Conservation (phyloP, 2,888 invertebrate species). For the Sacculina carcini region DNA sequence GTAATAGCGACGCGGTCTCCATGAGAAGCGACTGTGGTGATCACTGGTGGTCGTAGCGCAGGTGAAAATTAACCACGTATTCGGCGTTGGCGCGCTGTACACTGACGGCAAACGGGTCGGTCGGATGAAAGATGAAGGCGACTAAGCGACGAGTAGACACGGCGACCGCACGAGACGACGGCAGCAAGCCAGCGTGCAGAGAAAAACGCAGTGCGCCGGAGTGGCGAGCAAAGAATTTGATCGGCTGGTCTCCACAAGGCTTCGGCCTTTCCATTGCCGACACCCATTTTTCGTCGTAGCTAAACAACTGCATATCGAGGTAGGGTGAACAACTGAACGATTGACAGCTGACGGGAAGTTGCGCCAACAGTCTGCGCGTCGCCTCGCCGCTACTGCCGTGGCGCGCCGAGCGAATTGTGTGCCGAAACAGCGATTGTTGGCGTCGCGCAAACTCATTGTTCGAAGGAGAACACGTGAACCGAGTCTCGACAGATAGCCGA, state of each 20-base stretch:
- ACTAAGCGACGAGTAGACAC: conserved; percentile 41
- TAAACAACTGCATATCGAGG: conserved; percentile 65
- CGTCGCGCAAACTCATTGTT: conserved; percentile 45
- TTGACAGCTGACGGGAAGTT: conserved; percentile 79
- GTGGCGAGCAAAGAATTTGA: conserved; percentile 65
- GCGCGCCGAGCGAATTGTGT: conserved; percentile 63
- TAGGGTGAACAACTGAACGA: conserved; percentile 81
- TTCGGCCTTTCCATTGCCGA: conserved; percentile 87
- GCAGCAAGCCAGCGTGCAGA: conserved; percentile 37
- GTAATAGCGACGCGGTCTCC: too few species aligned
- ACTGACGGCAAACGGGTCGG: conserved; percentile 82
- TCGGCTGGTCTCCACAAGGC: conserved; percentile 70
- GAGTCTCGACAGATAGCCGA: conserved; percentile 48
- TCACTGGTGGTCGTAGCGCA: too few species aligned
- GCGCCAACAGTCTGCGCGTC: conserved; percentile 59
- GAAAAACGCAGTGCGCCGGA: conserved; percentile 47
- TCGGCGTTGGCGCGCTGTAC: conserved; percentile 76
- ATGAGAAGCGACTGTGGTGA: too few species aligned
- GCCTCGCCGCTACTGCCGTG: conserved; percentile 64
- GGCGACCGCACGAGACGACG: conserved; percentile 27
- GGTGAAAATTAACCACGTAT: conserved; percentile 82
- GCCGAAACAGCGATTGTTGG: conserved; percentile 46
- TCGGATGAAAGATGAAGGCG: conserved; percentile 86
- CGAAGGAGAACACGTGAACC: conserved; percentile 69
- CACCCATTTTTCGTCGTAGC: conserved; percentile 86